Percentiles rank a stretch among this genome's conserved stretches.
Evolutionary conservation across 2,888 invertebrate species (phyloP).

Genomic region (Trypoxylon attenuatum): DNA sequence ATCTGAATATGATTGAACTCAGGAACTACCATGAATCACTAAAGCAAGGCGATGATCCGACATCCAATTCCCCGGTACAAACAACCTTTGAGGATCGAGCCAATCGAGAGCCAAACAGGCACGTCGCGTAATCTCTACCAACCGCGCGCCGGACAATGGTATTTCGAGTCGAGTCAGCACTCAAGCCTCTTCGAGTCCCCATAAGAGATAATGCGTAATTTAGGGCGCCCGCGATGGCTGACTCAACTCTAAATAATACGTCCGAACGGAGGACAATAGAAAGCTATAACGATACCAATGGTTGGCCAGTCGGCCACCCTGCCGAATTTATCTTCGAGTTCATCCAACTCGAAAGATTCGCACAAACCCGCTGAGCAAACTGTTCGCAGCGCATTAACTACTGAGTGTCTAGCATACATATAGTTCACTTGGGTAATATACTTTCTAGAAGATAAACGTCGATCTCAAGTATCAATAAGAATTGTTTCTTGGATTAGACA

Average conservation of each 20-base stretch:
- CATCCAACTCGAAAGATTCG: conserved; percentile 37
- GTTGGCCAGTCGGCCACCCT: no score
- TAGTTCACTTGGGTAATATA: conserved; percentile 36
- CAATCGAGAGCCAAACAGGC: conserved; percentile 27
- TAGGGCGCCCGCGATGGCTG: conserved; percentile 40
- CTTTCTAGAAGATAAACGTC: no score
- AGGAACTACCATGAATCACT: conserved; percentile 25
- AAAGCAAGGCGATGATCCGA: conserved; percentile 26
- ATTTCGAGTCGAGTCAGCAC: conserved; percentile 47
- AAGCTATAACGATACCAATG: conserved; percentile 13
- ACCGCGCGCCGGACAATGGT: conserved; percentile 31
- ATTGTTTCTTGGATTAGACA: no score
- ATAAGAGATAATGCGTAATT: conserved; percentile 52
- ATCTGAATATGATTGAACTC: no score
- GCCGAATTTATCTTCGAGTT: conserved; percentile 31
- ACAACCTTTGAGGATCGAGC: conserved; percentile 31
- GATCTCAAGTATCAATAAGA: no score
- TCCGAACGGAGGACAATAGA: conserved; percentile 31
- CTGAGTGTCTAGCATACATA: conserved; percentile 6
- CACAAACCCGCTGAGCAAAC: conserved; percentile 26
- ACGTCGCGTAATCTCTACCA: conserved; percentile 34
- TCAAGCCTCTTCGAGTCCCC: conserved; percentile 21
- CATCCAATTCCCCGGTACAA: conserved; percentile 20
- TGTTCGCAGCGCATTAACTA: conserved; percentile 19
- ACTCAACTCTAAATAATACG: conserved; percentile 49